These are phyloP conservation scores for Rambutsinella grinnellia DNA, from an alignment of 2,888 invertebrate genomes.

Conservation along the genomic window DNA sequence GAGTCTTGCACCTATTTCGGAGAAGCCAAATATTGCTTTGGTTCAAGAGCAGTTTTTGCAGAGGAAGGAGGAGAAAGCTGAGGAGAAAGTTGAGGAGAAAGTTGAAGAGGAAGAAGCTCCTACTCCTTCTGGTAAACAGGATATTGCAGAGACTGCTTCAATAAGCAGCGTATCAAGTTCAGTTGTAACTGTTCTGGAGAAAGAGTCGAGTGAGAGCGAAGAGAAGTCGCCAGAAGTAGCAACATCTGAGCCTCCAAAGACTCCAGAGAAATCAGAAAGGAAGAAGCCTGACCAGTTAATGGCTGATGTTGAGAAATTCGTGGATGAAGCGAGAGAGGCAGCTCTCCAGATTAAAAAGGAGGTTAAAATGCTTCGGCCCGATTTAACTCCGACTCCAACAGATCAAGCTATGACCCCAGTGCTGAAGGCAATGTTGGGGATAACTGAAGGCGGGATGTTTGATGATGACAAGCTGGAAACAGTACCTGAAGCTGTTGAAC, in stretches of 20 bases:
- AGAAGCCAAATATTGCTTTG: slow-evolving; percentile 52
- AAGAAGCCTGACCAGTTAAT: slow-evolving; percentile 70
- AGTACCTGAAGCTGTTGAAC: slow-evolving; percentile 59
- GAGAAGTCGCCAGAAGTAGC: slow-evolving; percentile 16
- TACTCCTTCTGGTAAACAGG: slow-evolving; percentile 28
- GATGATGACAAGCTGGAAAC: slow-evolving; percentile 66
- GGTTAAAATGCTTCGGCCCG: slow-evolving; percentile 65
- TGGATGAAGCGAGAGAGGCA: slow-evolving; percentile 73
- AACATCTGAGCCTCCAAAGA: slow-evolving; percentile 13
- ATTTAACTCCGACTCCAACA: slow-evolving; percentile 65
- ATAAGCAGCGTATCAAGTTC: slow-evolving; percentile 59
- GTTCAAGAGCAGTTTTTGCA: slow-evolving; percentile 56
- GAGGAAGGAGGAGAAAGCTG: slow-evolving; percentile 7
- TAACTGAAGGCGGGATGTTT: slow-evolving; percentile 49
- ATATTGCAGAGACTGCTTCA: slow-evolving; percentile 40
- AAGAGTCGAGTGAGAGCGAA: slow-evolving; percentile 43
- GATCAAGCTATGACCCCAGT: slow-evolving; percentile 66
- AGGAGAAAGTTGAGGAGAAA: not conserved
- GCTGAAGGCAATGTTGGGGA: slow-evolving; percentile 64
- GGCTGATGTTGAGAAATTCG: slow-evolving; percentile 71
- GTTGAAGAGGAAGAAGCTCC: slow-evolving; percentile 14
- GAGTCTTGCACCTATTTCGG: slow-evolving; percentile 45
- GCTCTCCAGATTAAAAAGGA: slow-evolving; percentile 66
- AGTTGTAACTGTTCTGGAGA: slow-evolving; percentile 47
- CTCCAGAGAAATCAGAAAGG: slow-evolving; percentile 61